Conservation (phyloP, 2,797 vertebrate genomes). For the Lacerta agilis region DNA sequence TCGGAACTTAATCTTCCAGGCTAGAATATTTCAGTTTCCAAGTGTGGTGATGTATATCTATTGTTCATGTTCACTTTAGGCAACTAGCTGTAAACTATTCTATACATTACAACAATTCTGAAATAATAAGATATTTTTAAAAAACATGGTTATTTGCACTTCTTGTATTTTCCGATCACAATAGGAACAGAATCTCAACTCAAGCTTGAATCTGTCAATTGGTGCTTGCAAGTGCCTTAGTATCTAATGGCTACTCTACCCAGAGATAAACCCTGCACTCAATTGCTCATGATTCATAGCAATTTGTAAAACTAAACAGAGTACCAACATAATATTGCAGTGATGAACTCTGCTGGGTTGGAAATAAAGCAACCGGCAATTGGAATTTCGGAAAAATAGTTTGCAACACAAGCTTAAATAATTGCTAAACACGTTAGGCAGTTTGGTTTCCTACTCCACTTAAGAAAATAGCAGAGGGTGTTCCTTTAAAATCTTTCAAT, state of each 20-base stretch:
- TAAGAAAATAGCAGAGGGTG: constrained; percentile 50
- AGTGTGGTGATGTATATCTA: background rate
- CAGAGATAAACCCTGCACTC: constrained; percentile 43
- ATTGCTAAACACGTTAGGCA: constrained; percentile 57
- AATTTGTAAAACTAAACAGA: constrained; percentile 67
- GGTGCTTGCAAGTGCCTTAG: constrained; percentile 60
- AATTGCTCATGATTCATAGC: constrained; percentile 63
- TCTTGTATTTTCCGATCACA: constrained; percentile 26
- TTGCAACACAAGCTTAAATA: constrained; percentile 45
- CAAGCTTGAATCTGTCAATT: constrained; percentile 55
- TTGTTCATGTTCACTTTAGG: constrained; percentile 27
- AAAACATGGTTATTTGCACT: constrained; percentile 14
- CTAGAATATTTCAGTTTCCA: background rate
- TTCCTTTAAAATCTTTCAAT: constrained; percentile 34
- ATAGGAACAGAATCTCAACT: constrained; percentile 43
- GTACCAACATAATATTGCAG: constrained; percentile 46
- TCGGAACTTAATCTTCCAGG: background rate
- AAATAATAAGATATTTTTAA: constrained; percentile 40
- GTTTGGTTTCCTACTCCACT: constrained; percentile 63
- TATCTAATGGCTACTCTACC: constrained; percentile 58
- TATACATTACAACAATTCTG: constrained; percentile 37
- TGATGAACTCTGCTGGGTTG: constrained; percentile 58
- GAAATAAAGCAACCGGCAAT: constrained; percentile 67
- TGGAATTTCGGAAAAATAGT: constrained; percentile 64
- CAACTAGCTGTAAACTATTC: background rate